Conservation (phyloP, 2,113 vertebrate species). For the Leiothrix lutea region DNA sequence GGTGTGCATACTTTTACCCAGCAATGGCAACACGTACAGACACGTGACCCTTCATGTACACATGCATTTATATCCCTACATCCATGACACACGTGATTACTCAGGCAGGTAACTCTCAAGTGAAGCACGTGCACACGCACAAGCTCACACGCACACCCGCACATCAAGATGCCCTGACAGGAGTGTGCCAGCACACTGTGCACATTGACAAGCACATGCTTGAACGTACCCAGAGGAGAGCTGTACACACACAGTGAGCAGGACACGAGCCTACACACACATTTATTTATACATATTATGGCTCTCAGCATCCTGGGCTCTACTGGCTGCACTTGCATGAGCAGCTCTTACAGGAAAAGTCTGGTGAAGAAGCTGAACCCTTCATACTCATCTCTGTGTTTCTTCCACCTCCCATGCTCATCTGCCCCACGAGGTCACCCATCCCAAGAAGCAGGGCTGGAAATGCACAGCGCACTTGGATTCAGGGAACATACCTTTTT, state of each 20-base stretch:
- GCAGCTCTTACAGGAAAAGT: slow-evolving; percentile 7
- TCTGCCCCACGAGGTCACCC: not conserved
- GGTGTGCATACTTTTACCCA: not conserved
- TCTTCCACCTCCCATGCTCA: slow-evolving; percentile 29
- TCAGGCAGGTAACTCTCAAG: not conserved
- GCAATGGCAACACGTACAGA: fast-evolving
- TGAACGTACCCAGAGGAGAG: not conserved
- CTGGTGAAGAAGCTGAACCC: not conserved
- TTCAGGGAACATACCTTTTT: slow-evolving; percentile 90
- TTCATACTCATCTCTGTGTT: not conserved
- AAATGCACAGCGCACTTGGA: not conserved
- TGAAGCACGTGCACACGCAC: not conserved
- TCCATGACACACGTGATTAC: not conserved
- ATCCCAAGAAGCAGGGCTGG: slow-evolving; percentile 14
- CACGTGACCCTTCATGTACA: fast-evolving
- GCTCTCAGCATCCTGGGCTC: not conserved
- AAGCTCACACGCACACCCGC: not conserved
- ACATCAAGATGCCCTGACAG: not conserved
- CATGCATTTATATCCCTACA: not conserved
- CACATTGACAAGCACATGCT: not conserved
- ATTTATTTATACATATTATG: not conserved
- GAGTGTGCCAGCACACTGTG: not conserved
- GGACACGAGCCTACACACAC: not conserved
- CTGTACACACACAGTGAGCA: not conserved
- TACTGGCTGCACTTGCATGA: not conserved